Evolutionary conservation across 2,888 invertebrate species (phyloP).

Genomic region (Aleiodes leptofemur): DNA sequence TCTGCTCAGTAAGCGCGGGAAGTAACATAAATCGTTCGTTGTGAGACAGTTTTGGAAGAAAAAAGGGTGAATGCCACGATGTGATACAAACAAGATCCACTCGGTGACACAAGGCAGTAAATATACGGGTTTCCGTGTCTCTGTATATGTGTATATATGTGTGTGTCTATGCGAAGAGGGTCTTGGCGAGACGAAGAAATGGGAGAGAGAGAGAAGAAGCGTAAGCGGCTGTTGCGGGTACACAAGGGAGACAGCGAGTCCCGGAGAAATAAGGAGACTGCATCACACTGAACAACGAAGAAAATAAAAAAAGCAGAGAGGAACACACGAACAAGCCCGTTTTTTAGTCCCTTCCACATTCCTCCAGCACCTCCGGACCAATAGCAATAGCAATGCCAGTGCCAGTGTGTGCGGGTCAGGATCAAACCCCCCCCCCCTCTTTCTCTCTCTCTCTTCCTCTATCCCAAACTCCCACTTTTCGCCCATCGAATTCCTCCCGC

Average conservation of each 20-base stretch:
- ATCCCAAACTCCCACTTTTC: conserved; percentile 9
- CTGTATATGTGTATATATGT: conserved; percentile 24
- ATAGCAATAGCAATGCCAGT: conserved; percentile 9
- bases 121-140: conserved; percentile 61
- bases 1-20: conserved; percentile 61
- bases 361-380: conserved; percentile 1
- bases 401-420: conserved; percentile 29
- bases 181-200: conserved; percentile 21
- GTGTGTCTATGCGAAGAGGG: conserved; percentile 1
- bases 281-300: conserved; percentile 40
- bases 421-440: conserved; percentile 29
- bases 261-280: conserved; percentile 19
- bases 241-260: conserved; percentile 32
- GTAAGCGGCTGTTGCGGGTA: neutral
- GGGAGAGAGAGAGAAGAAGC: conserved; percentile 44
- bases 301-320: conserved; percentile 41
- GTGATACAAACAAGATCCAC: conserved; percentile 73
- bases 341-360: conserved; percentile 35
- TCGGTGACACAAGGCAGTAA: conserved; percentile 67
- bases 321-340: conserved; percentile 26
- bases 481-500: conserved; percentile 16
- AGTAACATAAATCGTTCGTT: conserved; percentile 71
- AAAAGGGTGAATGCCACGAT: conserved; percentile 57
- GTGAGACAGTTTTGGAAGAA: conserved; percentile 68
- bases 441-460: conserved; percentile 24